Percentiles rank a stretch among this genome's conserved stretches.
These are phyloP conservation scores for Serripes groenlandicus DNA, from an alignment of 2,888 invertebrate genomes.

Conservation along the genomic window DNA sequence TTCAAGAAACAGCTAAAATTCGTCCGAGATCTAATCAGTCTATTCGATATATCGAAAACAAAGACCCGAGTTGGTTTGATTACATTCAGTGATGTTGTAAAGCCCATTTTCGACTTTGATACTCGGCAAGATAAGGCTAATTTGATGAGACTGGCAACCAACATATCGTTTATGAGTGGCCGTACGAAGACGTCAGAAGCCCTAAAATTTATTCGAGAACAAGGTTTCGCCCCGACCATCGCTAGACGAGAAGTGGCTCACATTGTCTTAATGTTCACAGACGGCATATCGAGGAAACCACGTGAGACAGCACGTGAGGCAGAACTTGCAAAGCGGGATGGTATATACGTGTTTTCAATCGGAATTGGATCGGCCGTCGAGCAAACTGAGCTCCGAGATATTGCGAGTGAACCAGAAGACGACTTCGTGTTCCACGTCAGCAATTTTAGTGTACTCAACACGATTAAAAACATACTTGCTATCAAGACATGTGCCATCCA, in stretches of 20 bases:
- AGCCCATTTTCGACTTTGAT: slow-evolving; percentile 69
- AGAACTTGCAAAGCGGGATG: slow-evolving; percentile 69
- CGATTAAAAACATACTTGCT: slow-evolving; percentile 80
- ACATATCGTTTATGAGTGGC: slow-evolving; percentile 63
- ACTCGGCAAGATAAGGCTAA: slow-evolving; percentile 51
- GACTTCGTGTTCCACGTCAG: slow-evolving; percentile 81
- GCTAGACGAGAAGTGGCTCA: slow-evolving; percentile 75
- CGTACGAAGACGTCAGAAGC: slow-evolving; percentile 69
- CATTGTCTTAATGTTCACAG: slow-evolving; percentile 78
- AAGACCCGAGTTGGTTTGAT: slow-evolving; percentile 78
- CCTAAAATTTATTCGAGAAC: slow-evolving; percentile 61
- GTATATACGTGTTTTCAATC: slow-evolving; percentile 82
- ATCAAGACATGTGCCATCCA: slow-evolving; percentile 78
- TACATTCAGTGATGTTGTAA: slow-evolving; percentile 74
- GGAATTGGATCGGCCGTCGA: slow-evolving; percentile 82
- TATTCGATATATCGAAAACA: slow-evolving; percentile 74
- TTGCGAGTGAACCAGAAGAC: slow-evolving; percentile 79
- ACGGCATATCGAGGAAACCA: slow-evolving; percentile 73
- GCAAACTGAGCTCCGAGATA: slow-evolving; percentile 75
- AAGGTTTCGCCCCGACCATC: slow-evolving; percentile 69
- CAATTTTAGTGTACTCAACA: slow-evolving; percentile 77
- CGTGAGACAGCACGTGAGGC: slow-evolving; percentile 69
- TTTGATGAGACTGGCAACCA: slow-evolving; percentile 60
- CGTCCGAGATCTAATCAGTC: slow-evolving; percentile 74
- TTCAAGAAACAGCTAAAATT: slow-evolving; percentile 78